Conservation (phyloP, 2,797 vertebrate species). For the Hypotaenidia okinawae region DNA sequence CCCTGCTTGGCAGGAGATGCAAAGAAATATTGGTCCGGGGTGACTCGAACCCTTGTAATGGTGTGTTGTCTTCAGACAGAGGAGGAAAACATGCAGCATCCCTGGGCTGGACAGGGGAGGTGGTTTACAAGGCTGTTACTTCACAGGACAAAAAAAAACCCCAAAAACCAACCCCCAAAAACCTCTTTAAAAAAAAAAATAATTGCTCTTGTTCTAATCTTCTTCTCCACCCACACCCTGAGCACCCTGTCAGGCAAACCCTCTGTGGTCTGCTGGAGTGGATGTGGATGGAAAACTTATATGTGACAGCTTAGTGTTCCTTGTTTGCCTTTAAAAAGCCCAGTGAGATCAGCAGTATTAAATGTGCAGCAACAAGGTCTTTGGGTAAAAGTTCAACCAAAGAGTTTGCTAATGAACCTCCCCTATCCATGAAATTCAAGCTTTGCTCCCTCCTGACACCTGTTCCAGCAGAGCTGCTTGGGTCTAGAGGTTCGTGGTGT, state of each 20-base stretch:
- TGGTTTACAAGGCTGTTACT: not conserved
- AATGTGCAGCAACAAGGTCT: not conserved
- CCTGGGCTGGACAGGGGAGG: not conserved
- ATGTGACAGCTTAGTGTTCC: not conserved
- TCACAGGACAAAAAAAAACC: not conserved
- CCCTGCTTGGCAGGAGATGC: not conserved
- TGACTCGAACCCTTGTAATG: not conserved
- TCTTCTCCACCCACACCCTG: not conserved
- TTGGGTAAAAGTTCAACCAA: not conserved
- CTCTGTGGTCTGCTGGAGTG: not conserved
- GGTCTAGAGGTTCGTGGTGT: not conserved
- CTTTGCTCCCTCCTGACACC: not conserved
- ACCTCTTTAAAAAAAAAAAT: not conserved
- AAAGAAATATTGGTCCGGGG: not conserved
- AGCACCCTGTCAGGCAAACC: not conserved
- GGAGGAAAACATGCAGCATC: not conserved
- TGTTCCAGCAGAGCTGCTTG: not conserved
- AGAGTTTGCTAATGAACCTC: not conserved
- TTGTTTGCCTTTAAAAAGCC: not conserved
- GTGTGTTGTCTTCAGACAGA: not conserved
- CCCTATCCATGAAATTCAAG: not conserved
- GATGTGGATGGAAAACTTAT: not conserved
- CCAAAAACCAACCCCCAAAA: no score
- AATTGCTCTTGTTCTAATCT: not conserved
- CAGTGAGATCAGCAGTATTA: fast-evolving